phyloP scores from a whole-genome alignment of 2,888 invertebrate genomes.

The Sabatieria punctata region DNA sequence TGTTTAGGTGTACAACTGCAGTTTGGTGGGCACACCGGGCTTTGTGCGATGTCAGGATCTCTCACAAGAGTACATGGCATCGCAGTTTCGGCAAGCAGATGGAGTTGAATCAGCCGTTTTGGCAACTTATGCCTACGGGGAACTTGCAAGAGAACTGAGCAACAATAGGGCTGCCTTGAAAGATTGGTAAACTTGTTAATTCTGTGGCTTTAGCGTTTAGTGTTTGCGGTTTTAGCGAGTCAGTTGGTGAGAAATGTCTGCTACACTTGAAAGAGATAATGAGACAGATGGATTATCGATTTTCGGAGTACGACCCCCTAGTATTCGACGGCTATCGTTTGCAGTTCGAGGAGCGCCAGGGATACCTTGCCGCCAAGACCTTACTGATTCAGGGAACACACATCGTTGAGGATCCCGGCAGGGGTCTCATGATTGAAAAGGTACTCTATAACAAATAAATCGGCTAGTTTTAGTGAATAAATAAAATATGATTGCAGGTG shows the following conservation, averaged over 20 bases:
- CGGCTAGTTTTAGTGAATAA: background rate
- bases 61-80: conserved; percentile 3
- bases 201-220: too few relatives aligned
- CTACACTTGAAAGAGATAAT: too few relatives aligned
- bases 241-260: background rate
- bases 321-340: conserved; percentile 6
- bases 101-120: conserved; percentile 21
- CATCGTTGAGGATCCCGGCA: background rate
- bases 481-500: background rate
- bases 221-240: background rate
- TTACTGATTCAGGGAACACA: background rate
- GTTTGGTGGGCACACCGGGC: conserved; percentile 3
- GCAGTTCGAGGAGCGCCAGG: background rate
- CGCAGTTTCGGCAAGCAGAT: conserved; percentile 12
- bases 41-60: conserved; percentile 9
- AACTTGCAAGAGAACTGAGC: conserved; percentile 10
- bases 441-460: background rate
- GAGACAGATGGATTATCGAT: conserved; percentile 1
- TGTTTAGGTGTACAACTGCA: conserved; percentile 11
- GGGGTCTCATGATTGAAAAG: background rate
- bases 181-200: too few relatives aligned
- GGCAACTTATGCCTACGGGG: conserved; percentile 24
- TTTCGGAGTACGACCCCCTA: conserved; percentile 6
- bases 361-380: background rate
- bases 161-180: too few relatives aligned